Percentiles rank a stretch among this genome's conserved stretches.
phyloP scores from a whole-genome alignment of 2,888 invertebrate species.

The Caenorhabditis angaria region DNA sequence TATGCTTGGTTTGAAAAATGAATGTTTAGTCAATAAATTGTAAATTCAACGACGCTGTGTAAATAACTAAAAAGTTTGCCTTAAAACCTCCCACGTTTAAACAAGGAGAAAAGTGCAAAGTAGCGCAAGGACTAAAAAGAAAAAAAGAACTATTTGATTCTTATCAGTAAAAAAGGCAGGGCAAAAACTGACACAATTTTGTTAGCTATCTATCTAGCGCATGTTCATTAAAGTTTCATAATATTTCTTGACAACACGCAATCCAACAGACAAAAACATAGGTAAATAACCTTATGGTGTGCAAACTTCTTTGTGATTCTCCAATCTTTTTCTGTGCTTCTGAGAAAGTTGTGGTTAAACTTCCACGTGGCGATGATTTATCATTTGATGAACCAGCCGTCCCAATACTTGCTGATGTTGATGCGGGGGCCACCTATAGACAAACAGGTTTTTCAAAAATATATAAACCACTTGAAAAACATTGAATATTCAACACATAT shows the following conservation, averaged over 20 bases:
- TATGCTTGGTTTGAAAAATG: too few species aligned
- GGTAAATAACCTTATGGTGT: constrained; percentile 12
- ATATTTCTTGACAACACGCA: background rate
- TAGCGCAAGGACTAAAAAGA: too few species aligned
- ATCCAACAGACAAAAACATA: background rate
- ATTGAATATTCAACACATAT: background rate
- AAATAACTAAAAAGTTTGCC: too few species aligned
- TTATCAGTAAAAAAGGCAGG: background rate
- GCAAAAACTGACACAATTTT: constrained; percentile 9
- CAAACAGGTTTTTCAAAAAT: background rate
- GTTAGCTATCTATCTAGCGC: constrained; percentile 7
- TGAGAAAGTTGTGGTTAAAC: constrained; percentile 34
- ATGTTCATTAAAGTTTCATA: constrained; percentile 2
- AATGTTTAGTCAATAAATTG: too few species aligned
- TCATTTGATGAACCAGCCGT: background rate
- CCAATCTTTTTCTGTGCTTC: constrained; percentile 15
- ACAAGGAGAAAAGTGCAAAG: background rate
- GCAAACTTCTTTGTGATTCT: constrained; percentile 25
- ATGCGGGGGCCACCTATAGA: constrained; percentile 8
- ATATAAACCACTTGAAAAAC: background rate
- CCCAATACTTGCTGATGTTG: background rate
- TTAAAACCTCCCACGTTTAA: background rate
- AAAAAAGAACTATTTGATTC: background rate
- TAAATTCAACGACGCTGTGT: too few species aligned
- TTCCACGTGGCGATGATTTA: constrained; percentile 30